Base-by-base conservation (phyloP, 2,888 invertebrate species). In the Toxonevra muliebris region DNA sequence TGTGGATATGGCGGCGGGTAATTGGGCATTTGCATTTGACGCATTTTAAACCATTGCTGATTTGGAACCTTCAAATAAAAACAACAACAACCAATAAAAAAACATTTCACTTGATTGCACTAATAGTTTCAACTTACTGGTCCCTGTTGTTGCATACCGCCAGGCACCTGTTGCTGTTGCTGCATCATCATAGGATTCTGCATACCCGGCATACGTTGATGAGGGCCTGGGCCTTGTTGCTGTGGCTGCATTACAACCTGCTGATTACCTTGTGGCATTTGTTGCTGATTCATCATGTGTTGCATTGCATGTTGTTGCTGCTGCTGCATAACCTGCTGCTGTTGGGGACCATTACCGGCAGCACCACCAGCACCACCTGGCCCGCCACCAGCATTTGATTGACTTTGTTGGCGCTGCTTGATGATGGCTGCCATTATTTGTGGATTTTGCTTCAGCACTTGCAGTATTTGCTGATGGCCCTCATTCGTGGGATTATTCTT, bases 391-490 rank as follows among this genome's bases (percentile, higher is more conserved):
- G 82, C 77, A 73, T 83, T 85, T 7, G 77, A 76, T 77, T 84
- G 82, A 74, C 81, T 83, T 72, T 85, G 90, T 87, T 93, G 91
- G 82, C 94, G 88, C 84, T 95, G 94, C 80, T 96, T 95, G 74
- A 97, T 93, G 82, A 96, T 96, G 65, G 96, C 95, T 66, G 96
- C 95, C 95, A 97, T 97, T 58, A 98, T 88, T 77, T 94, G 95
- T 52, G 97, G 97, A 87, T 97, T 96, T 73, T 93, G 92, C 86
- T 96, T 96, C 73, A 97, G 89, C 80, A 97, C 95, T 79, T 92
- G 91, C 71, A 97, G 87, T 70, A 95, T 91, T 86, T 94, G 93
- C 81, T 93, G 93, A 81, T 97, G 97, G 82, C 97, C 97, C 81
- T 97, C 95, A 74, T 93, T 93, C 60, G 94, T 93, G 76, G 92